Evolutionary conservation across 2,113 vertebrate genomes (phyloP), one percentile per base, ranked within the genome.

Genomic region (Carettochelys insculpta): DNA sequence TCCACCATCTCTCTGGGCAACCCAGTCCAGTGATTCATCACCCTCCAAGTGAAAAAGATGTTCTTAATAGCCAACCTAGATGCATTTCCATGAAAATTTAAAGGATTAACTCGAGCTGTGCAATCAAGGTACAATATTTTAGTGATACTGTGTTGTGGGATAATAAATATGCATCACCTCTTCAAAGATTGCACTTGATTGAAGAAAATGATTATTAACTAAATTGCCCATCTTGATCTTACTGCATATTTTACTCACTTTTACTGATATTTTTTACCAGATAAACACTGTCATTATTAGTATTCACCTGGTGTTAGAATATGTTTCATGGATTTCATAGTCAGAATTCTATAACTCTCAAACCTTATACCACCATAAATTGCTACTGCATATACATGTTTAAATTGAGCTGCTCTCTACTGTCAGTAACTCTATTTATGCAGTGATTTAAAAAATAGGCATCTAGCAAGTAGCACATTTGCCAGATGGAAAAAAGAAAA

Each of bases 111-210:
- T 73, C 71, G 85, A 80, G 47, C 53, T 85, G 8, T 77, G 24
- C 34, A 94, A 83, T 65, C 75, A 91, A 90, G 86, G 27, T 84
- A 68, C 82, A 91, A 41, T 73, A 50, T 90, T 92, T 93, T 84
- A 88, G 83, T 43, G 76, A 81, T 82, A 89, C 84, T 56, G 56
- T 94, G 68, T 82, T 85, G 14, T 83, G 54, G 45, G 65, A 65
- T 85, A 89, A 93, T 97, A 94, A 97, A 95, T 94, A 92, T 90
- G 92, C 25, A 92, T 92, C 29, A 77, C 6, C 58, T 86, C 27
- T 92, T 97, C 84, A 90, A 96, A 91, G 71, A 52, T 50, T 90
- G 47, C 38, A 88, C 29, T 86, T 86, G 41, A 14, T 31, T 93
- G 88, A 16, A 52, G 45, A 86, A 93, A 94, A 76, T 95, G 79